Percentiles rank a stretch among this genome's conserved stretches.
Evolutionary conservation across 1,140 invertebrate species (phyloP).

Genomic region (Cyclargus thomasi): DNA sequence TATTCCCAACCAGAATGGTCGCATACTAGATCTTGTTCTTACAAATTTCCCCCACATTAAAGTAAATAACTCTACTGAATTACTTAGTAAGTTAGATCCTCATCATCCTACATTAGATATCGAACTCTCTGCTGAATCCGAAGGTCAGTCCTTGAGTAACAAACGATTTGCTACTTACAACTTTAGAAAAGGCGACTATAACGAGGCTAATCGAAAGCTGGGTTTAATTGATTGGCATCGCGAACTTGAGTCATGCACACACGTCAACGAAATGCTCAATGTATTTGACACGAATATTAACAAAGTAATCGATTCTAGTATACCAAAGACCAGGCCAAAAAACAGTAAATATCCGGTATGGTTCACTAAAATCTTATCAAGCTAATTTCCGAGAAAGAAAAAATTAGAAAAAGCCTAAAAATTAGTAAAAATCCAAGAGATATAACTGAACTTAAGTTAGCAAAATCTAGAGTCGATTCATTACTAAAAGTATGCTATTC

Average conservation of each 20-base stretch:
- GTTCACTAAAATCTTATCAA: slow-evolving; percentile 13
- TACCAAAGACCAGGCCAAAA: slow-evolving; percentile 17
- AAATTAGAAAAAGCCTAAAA: slow-evolving; percentile 4
- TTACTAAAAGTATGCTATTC: neutral
- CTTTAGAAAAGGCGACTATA: neutral
- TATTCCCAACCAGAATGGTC: neutral
- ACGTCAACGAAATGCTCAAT: neutral
- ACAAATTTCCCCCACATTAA: neutral
- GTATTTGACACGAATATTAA: neutral
- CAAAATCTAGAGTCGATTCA: neutral
- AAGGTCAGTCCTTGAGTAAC: neutral
- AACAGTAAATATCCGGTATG: slow-evolving; percentile 25
- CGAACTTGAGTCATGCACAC: neutral
- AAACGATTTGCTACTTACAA: neutral
- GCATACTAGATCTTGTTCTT: neutral
- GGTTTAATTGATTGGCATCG: neutral
- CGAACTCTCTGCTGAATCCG: neutral
- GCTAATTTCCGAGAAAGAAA: slow-evolving; percentile 15
- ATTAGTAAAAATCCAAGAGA: neutral
- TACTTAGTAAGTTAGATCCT: neutral
- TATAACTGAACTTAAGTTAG: neutral
- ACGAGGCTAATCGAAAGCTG: neutral
- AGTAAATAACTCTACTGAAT: neutral
- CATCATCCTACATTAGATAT: neutral
- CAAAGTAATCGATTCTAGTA: neutral